Base-by-base conservation (phyloP, 2,797 vertebrate genomes). In the Urophycis tenuis region DNA sequence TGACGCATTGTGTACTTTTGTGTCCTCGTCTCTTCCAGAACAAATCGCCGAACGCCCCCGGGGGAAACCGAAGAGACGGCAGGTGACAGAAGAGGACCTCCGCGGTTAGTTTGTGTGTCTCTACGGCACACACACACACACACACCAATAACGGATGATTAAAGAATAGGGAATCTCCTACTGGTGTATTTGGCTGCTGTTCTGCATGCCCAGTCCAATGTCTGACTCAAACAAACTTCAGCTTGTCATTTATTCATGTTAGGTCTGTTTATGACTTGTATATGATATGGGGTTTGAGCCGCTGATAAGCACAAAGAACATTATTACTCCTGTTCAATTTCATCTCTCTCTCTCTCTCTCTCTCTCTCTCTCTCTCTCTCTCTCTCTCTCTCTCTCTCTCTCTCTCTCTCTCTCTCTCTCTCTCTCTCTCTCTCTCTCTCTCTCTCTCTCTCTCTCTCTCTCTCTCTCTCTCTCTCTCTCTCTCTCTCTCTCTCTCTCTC, bases 1-100 rank as follows among this genome's bases (percentile, higher is more conserved):
- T 8, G 22, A 6, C 10, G 9, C 49, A n/a, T 60, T 19, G 3
- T 60, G 22, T n/a, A 17, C 8, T 77, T 25, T n/a, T 7, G 1
- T 25, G 8, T 33, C 71, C 15, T 77, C 22, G 3, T 10, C 1
- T 7, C 32, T 73, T 73, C 75, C 14, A 94, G 94, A 92, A 92
- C 88, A 94, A 93, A 87, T 90, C 88, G 14, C 85, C 94, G 76
- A 93, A 89, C 88, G 78, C 81, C 10, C 83, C 88, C 53, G 82
- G 83, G 39, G 85, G 85, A 74, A 86, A 64, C 74, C 82, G 85
- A 64, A 60, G 79, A 74, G 86, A 86, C 17, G 77, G 78, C 87
- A 91, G 93, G 87, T 93, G 93, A 94, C 90, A 6, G 35, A 25
- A 69, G 79, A 73, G 45, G 73, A 64, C 64, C 78, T 76, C 0